These are phyloP conservation scores for Epirrhoe alternata DNA, from an alignment of 2,888 invertebrate species.

Conservation along the genomic window DNA sequence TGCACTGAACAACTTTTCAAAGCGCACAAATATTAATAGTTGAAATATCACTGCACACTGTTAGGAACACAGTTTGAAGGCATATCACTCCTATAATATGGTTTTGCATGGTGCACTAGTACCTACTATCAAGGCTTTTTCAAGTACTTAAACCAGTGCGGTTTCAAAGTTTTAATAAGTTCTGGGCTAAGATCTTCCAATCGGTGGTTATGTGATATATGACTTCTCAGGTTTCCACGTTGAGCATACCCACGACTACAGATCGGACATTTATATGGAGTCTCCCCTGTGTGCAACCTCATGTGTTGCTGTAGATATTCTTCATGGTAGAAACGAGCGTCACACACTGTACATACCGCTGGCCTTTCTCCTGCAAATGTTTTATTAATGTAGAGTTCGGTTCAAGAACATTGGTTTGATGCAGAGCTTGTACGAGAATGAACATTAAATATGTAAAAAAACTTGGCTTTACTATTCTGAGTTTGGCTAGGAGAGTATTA, in stretches of 20 bases:
- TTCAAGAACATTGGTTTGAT: too few relatives aligned
- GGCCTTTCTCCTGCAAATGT: constrained; percentile 70
- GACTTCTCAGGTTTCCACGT: constrained; percentile 80
- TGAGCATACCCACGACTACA: constrained; percentile 79
- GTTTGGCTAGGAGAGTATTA: too few relatives aligned
- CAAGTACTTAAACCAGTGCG: constrained; percentile 72
- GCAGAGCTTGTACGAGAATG: too few relatives aligned
- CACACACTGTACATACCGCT: constrained; percentile 72
- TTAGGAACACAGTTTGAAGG: too few relatives aligned
- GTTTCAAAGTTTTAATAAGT: constrained; percentile 70
- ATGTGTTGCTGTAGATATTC: constrained; percentile 78
- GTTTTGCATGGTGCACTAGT: too few relatives aligned
- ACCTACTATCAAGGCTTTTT: constrained; percentile 45
- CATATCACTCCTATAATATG: too few relatives aligned
- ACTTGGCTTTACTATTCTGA: too few relatives aligned
- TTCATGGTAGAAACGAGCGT: constrained; percentile 72
- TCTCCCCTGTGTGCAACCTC: constrained; percentile 80
- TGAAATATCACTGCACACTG: too few relatives aligned
- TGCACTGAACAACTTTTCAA: too few relatives aligned
- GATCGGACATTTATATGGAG: constrained; percentile 79
- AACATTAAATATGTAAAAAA: too few relatives aligned
- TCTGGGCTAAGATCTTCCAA: constrained; percentile 69
- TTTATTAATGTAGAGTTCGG: too few relatives aligned
- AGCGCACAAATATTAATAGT: too few relatives aligned
- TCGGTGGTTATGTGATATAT: constrained; percentile 68